These are phyloP conservation scores for Pelosia muscerda DNA, from an alignment of 2,888 invertebrate species.

Conservation along the genomic window DNA sequence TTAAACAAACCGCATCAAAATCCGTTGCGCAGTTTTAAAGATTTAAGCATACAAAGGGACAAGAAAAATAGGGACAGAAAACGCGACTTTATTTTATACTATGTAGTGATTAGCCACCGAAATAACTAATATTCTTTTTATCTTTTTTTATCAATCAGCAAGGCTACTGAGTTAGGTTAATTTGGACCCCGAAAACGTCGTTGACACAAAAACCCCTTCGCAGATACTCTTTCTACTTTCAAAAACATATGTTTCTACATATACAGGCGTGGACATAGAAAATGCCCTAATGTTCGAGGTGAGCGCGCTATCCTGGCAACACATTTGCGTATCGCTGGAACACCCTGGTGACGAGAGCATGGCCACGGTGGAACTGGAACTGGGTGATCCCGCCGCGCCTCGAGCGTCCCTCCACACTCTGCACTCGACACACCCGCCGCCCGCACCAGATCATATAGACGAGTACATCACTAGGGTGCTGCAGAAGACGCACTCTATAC, in stretches of 20 bases:
- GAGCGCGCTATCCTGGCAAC: conserved; percentile 95
- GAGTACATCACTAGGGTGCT: conserved; percentile 87
- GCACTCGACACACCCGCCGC: conserved; percentile 46
- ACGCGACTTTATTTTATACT: too few species aligned
- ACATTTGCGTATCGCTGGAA: conserved; percentile 96
- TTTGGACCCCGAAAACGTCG: neutral
- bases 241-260: neutral
- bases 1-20: too few species aligned
- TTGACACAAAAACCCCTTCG: too few species aligned
- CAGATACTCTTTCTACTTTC: neutral
- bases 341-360: conserved; percentile 97
- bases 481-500: conserved; percentile 97
- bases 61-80: too few species aligned
- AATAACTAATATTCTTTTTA: too few species aligned
- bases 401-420: conserved; percentile 92
- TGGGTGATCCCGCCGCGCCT: conserved; percentile 92
- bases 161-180: too few species aligned
- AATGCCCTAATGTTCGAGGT: conserved; percentile 96
- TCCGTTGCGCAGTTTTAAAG: too few species aligned
- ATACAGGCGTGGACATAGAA: conserved; percentile 87
- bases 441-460: conserved; percentile 66
- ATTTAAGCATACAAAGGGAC: too few species aligned
- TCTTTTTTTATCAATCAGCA: too few species aligned
- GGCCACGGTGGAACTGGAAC: conserved; percentile 96
- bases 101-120: too few species aligned